phyloP scores from a whole-genome alignment of 1,140 invertebrate genomes.

The Neodiprion pinetum region DNA sequence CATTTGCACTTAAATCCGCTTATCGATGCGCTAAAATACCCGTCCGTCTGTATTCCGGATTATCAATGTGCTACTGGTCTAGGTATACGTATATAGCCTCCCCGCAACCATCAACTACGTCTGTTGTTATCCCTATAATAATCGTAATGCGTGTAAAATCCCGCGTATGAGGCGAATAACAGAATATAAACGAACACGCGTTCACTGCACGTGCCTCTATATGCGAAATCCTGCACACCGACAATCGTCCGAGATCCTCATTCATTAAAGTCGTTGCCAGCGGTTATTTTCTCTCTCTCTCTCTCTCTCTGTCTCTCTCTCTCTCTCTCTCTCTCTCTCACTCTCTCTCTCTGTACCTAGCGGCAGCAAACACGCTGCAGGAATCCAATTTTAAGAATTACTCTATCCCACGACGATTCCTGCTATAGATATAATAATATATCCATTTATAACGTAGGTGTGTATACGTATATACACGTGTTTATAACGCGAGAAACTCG shows the following conservation, averaged over 20 bases:
- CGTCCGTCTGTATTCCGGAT: not conserved
- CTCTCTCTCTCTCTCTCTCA: too few relatives aligned
- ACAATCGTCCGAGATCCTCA: too few relatives aligned
- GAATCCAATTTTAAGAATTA: conserved; percentile 2
- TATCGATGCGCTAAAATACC: conserved; percentile 5
- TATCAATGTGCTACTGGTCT: not conserved
- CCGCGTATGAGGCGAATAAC: not conserved
- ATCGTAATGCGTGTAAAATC: conserved; percentile 5
- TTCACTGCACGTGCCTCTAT: too few relatives aligned
- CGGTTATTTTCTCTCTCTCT: too few relatives aligned
- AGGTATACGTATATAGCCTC: not conserved
- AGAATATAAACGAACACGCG: not conserved
- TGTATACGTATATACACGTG: too few relatives aligned
- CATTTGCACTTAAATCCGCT: conserved; percentile 7
- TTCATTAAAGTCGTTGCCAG: too few relatives aligned
- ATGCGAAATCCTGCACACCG: too few relatives aligned
- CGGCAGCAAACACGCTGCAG: not conserved
- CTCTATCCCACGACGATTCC: not conserved
- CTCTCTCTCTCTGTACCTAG: too few relatives aligned
- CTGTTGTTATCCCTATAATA: not conserved
- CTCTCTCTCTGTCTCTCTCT: too few relatives aligned
- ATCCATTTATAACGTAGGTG: too few relatives aligned
- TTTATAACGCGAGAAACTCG: not conserved
- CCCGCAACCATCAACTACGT: not conserved
- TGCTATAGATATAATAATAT: too few relatives aligned